A percentile compares a stretch with the other conserved stretches of the same genome.
phyloP scores from a whole-genome alignment of 2,797 vertebrate species.

The Peromyscus eremicus region DNA sequence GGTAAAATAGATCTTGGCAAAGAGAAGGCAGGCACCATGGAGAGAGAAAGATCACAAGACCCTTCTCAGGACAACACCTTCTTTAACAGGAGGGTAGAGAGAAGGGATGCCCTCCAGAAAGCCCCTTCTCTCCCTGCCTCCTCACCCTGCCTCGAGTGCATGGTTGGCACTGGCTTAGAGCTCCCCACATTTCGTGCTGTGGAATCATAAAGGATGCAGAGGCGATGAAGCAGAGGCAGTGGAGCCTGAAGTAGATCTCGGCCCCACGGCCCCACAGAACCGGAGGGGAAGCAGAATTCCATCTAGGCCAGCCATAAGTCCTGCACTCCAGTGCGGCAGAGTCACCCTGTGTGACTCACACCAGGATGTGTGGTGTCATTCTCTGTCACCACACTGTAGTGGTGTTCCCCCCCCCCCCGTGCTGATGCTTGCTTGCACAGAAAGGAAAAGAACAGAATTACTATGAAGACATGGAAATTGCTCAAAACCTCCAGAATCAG shows the following conservation, averaged over 20 bases:
- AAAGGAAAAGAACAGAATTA: background rate
- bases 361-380: background rate
- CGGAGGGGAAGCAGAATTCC: background rate
- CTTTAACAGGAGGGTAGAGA: background rate
- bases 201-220: background rate
- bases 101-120: background rate
- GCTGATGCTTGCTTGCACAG: background rate
- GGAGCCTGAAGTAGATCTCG: background rate
- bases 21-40: fast-evolving
- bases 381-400: background rate
- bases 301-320: background rate
- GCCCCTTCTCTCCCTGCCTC: background rate
- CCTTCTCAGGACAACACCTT: background rate
- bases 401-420: background rate
- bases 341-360: background rate
- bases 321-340: background rate
- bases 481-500: background rate
- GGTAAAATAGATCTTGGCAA: background rate
- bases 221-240: background rate
- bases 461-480: background rate
- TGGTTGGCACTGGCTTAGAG: background rate
- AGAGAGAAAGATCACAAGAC: background rate
- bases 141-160: background rate
- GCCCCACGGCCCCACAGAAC: background rate
- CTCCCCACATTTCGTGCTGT: background rate